phyloP scores from a whole-genome alignment of 2,888 invertebrate genomes.

The Lepidocyrtoides sp. region DNA sequence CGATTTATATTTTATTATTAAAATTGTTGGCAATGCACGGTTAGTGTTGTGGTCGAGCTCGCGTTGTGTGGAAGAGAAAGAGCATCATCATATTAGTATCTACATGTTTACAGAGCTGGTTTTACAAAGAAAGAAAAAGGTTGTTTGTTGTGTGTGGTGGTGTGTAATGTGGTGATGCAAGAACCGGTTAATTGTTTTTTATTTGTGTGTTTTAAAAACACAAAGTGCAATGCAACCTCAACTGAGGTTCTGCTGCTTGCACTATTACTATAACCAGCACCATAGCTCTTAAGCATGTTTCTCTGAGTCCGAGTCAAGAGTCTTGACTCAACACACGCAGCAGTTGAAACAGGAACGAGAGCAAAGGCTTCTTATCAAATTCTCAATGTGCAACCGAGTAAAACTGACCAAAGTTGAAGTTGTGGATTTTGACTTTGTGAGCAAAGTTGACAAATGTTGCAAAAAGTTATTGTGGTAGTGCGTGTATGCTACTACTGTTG shows the following conservation, averaged over 20 bases:
- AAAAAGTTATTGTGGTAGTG: background rate
- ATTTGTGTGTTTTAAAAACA: slow-evolving; percentile 15
- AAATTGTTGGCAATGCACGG: slow-evolving; percentile 58
- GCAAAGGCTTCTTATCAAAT: background rate
- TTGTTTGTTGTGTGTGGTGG: too few species aligned
- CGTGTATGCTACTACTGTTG: too few species aligned
- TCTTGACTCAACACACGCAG: too few species aligned
- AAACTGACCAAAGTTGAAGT: slow-evolving; percentile 43
- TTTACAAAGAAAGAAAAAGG: background rate
- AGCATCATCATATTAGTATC: background rate
- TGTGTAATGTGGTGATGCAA: background rate
- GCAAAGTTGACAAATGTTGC: slow-evolving; percentile 16
- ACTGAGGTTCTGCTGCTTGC: background rate
- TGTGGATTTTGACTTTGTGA: slow-evolving; percentile 20
- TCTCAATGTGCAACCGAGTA: slow-evolving; percentile 16
- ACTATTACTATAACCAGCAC: too few species aligned
- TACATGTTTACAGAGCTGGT: background rate
- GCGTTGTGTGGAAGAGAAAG: background rate
- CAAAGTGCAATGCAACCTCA: background rate
- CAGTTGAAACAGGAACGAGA: too few species aligned
- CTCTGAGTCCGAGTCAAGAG: too few species aligned
- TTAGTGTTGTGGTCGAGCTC: slow-evolving; percentile 34
- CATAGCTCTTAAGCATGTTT: too few species aligned
- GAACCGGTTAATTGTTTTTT: slow-evolving; percentile 70
- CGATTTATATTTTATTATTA: slow-evolving; percentile 67